Evolutionary conservation across 2,888 invertebrate species (phyloP), one percentile per base, ranked within the genome.

Genomic region (Terebella lapidaria): DNA sequence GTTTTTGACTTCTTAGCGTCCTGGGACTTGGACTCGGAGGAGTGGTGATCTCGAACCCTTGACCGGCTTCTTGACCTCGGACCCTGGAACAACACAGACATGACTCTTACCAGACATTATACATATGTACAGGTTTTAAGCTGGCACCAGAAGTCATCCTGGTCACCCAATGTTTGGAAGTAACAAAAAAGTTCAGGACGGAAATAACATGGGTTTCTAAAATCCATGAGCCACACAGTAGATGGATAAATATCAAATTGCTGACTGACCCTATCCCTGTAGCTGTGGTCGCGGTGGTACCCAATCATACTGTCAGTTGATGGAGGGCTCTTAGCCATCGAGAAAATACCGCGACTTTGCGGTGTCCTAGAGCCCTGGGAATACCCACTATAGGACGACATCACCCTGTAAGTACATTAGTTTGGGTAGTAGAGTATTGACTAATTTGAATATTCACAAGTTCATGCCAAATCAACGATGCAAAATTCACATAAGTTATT

Each of bases 371-470:
- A 70, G 55, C 67, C 67, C 60, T 65, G 69, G 35, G 74, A 67
- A 59, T 76, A 79, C 2, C 79, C 80, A 2, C 87, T 87, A 35
- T 91, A 82, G 10, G 89, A 89, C 2, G 90, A 89, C 18, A 91
- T 76, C 0, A 89, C 88, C 66, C 90, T 77, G 30, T 24, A 22
- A 22, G 22, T 5, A 49, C 10, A n/a, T n/a, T n/a, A n/a, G n/a
- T n/a, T n/a, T n/a, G n/a, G n/a, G n/a, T n/a, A n/a, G n/a, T n/a
- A n/a, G n/a, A n/a, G n/a, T n/a, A n/a, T n/a, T n/a, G n/a, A n/a
- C n/a, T n/a, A n/a, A n/a, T n/a, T n/a, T n/a, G n/a, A n/a, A n/a
- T n/a, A n/a, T n/a, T n/a, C n/a, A n/a, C n/a, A n/a, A n/a, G n/a
- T n/a, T n/a, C n/a, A n/a, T n/a, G n/a, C n/a, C n/a, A n/a, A n/a